Evolutionary conservation across 2,797 vertebrate genomes (phyloP).

Genomic region (Amblyopsis hoosieri): DNA sequence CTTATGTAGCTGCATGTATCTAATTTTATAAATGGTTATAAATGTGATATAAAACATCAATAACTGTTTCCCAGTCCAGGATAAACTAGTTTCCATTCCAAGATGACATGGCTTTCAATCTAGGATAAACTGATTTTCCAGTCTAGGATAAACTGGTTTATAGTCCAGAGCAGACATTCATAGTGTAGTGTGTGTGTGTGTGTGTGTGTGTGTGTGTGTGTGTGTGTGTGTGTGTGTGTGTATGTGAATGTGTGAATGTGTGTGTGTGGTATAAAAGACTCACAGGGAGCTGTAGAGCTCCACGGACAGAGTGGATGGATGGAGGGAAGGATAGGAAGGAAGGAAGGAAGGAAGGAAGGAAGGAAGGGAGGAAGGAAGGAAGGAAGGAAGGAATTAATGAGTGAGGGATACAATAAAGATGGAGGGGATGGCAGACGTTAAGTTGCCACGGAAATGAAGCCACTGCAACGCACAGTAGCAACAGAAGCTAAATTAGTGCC

Average conservation of each 20-base stretch:
- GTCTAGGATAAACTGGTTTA: too few species aligned
- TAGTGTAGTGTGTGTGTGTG: neutral
- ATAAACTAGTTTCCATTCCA: neutral
- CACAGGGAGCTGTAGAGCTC: conserved; percentile 15
- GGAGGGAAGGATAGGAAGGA: conserved; percentile 31
- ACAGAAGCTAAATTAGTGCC: conserved; percentile 73
- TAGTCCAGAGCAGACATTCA: neutral
- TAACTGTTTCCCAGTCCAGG: too few species aligned
- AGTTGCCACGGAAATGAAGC: conserved; percentile 75
- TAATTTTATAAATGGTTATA: too few species aligned
- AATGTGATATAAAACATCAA: too few species aligned
- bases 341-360: conserved; percentile 38
- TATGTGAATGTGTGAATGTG: neutral
- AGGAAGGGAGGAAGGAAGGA: conserved; percentile 28
- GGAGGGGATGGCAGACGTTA: conserved; percentile 31
- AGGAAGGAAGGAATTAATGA: conserved; percentile 21
- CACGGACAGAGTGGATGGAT: conserved; percentile 36
- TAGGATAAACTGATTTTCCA: too few species aligned
- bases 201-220: neutral
- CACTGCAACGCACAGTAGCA: conserved; percentile 65
- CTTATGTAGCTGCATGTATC: too few species aligned
- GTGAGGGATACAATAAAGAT: too few species aligned
- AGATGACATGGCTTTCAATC: neutral
- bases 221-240: neutral
- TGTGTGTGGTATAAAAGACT: neutral